Evolutionary conservation across 2,888 invertebrate genomes (phyloP).

Genomic region (Ormia ochracea): DNA sequence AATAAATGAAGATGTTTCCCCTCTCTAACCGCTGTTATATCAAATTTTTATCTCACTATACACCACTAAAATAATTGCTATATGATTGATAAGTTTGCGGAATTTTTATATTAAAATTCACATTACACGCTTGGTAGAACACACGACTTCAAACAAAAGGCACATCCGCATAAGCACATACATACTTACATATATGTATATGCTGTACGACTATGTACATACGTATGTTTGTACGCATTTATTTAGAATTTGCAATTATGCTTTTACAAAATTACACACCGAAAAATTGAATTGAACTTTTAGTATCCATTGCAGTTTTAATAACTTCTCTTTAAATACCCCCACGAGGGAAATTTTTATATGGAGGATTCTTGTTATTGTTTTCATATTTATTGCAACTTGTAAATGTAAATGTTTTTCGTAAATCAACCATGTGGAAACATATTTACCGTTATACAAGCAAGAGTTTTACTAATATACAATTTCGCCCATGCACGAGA

Average conservation of each 20-base stretch:
- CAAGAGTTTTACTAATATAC: constrained; percentile 16
- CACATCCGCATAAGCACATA: not conserved
- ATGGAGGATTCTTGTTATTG: not conserved
- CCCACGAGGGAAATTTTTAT: constrained; percentile 25
- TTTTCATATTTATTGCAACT: not conserved
- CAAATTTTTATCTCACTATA: not conserved
- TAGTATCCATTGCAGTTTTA: constrained; percentile 48
- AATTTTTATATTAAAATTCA: constrained; percentile 61
- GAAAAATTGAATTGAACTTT: constrained; percentile 31
- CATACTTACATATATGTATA: not conserved
- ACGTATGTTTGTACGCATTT: not conserved
- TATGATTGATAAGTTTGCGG: constrained; percentile 58
- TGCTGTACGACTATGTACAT: not conserved
- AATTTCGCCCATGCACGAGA: not conserved
- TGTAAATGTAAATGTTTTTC: not conserved
- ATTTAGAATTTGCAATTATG: constrained; percentile 22
- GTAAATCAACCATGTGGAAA: constrained; percentile 54
- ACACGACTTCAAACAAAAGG: constrained; percentile 22
- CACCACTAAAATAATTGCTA: constrained; percentile 1
- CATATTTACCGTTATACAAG: constrained; percentile 29
- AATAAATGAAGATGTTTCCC: too few relatives aligned
- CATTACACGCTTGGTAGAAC: constrained; percentile 30
- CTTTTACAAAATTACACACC: constrained; percentile 24
- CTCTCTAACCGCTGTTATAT: not conserved
- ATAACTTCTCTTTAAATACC: constrained; percentile 32